phyloP scores from a whole-genome alignment of 2,113 vertebrate genomes.

The Cyanoliseus patagonus region DNA sequence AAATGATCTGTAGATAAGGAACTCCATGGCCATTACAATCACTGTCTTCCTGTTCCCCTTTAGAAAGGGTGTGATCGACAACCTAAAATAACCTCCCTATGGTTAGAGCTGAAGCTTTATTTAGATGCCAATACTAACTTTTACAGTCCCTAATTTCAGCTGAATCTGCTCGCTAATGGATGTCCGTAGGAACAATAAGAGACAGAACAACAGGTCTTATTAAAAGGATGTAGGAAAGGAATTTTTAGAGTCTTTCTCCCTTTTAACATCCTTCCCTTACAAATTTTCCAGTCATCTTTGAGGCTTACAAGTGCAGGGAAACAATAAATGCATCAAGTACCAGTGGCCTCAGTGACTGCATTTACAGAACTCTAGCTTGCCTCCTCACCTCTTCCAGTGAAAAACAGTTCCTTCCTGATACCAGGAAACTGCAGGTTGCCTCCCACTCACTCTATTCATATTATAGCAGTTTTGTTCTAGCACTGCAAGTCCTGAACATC shows the following conservation, averaged over 20 bases:
- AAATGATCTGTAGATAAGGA: neutral
- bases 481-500: neutral
- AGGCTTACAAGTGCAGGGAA: neutral
- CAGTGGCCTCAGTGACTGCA: neutral
- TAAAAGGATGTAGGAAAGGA: neutral
- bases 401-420: neutral
- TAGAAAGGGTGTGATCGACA: neutral
- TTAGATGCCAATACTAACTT: neutral
- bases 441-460: neutral
- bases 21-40: neutral
- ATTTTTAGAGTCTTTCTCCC: neutral
- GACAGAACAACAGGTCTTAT: neutral
- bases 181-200: neutral
- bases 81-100: neutral
- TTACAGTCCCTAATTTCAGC: neutral
- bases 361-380: neutral
- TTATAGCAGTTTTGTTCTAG: neutral
- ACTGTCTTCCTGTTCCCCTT: neutral
- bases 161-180: neutral
- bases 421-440: neutral
- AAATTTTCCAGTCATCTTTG: neutral
- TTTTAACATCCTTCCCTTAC: neutral
- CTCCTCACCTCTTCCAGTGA: neutral
- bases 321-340: neutral
- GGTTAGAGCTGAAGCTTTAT: neutral